Evolutionary conservation across 1,140 invertebrate genomes (phyloP), one percentile per base, ranked within the genome.

Genomic region (Ceratina japonica): DNA sequence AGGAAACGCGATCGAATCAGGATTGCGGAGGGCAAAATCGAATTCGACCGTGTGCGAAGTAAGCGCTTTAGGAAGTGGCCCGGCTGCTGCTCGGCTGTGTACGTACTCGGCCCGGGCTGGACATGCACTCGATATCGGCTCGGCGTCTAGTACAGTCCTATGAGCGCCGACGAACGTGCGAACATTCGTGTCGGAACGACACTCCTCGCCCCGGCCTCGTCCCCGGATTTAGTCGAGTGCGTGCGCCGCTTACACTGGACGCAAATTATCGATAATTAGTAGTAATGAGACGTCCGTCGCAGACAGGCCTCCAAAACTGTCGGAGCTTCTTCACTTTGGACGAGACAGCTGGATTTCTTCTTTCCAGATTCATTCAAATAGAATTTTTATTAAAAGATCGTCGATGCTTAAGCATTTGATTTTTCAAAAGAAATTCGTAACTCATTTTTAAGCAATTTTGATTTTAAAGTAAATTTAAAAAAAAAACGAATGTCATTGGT

Each of bases 121-220:
- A 79, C 77, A 74, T 79, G 77, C 77, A 79, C 77, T 79, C 71
- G 77, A 79, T 79, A 71, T 79, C 77, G 71, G 70, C 73, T 44
- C 37, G 37, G 70, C 77, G 74, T 79, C 77, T 65, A 79, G 73
- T 74, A 71, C 77, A 78, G 75, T 44, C 68, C 75, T 72, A 70
- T 37, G 71, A 61, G 52, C 77, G 31, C 71, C 37, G 68, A 16
- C 24, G 71, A 56, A 63, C 59, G 75, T 77, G 61, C 66, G 75
- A 77, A 63, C 68, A 31, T 27, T 27, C 75, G 59, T 78, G 75
- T 78, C 75, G 72, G 54, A 78, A 78, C 75, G 44, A 56, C 56
- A 37, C 37, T 22, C 61, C 75, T 16, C 16, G 24, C 20, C 22
- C 20, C 22, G 27, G 27, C 27, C 27, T 31, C 27, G 27, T 31